These are phyloP conservation scores for Martes martes DNA, from an alignment of 2,113 vertebrate genomes.

Conservation along the genomic window DNA sequence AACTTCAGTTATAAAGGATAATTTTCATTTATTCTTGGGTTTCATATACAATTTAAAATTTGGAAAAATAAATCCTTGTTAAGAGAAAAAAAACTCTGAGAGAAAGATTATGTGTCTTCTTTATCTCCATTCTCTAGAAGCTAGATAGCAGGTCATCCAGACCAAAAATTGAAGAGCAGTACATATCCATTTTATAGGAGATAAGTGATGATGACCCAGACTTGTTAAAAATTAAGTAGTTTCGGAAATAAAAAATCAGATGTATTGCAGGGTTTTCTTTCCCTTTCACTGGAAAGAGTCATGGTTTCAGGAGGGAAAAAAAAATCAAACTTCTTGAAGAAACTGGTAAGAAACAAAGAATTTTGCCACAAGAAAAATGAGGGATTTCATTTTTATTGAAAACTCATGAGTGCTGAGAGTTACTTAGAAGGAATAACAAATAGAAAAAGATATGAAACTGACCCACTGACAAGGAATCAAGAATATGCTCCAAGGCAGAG, in stretches of 20 bases:
- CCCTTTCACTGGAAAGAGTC: background rate
- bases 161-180: background rate
- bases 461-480: background rate
- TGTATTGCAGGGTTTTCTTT: background rate
- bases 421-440: background rate
- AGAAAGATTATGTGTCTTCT: background rate
- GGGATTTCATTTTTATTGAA: background rate
- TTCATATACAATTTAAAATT: background rate
- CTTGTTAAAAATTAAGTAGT: background rate
- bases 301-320: background rate
- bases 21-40: background rate
- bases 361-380: background rate
- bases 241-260: background rate
- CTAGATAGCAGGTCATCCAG: background rate
- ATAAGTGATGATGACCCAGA: background rate
- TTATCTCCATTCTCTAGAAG: background rate
- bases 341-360: background rate
- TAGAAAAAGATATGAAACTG: background rate
- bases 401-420: background rate
- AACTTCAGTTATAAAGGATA: background rate
- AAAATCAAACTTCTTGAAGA: background rate
- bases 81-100: background rate
- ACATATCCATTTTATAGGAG: background rate
- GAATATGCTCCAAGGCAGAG: background rate
- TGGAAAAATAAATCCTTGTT: constrained; percentile 1